A percentile compares a stretch with the other conserved stretches of the same genome.
phyloP scores from a whole-genome alignment of 1,140 invertebrate genomes.

The Papilio machaon region DNA sequence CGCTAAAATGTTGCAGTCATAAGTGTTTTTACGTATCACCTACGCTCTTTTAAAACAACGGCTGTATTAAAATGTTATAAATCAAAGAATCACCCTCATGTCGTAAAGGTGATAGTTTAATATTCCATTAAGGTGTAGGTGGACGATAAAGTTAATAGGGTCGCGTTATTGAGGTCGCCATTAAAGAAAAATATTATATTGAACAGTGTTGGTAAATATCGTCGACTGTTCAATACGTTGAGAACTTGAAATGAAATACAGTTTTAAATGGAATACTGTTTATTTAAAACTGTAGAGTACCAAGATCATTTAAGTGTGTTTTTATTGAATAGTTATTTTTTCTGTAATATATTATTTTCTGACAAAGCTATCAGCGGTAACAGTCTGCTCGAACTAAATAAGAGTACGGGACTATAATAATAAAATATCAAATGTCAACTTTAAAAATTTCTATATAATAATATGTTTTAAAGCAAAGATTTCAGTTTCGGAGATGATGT shows the following conservation, averaged over 20 bases:
- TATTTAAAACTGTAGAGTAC: not conserved
- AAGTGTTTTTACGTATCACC: no score
- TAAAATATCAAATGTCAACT: no score
- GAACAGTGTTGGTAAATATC: conserved; percentile 1
- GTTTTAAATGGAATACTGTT: not conserved
- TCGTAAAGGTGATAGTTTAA: conserved; percentile 20
- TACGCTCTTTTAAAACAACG: not conserved
- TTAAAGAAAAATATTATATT: conserved; percentile 10
- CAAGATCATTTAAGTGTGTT: not conserved
- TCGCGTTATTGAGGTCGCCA: conserved; percentile 4
- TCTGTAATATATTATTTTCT: no score
- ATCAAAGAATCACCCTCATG: not conserved
- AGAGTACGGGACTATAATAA: no score
- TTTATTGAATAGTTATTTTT: not conserved
- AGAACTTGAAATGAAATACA: not conserved
- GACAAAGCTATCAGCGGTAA: no score
- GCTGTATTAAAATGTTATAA: not conserved
- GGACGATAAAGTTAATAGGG: conserved; percentile 25
- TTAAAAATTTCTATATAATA: no score
- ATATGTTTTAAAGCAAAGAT: not conserved
- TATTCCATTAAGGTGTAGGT: conserved; percentile 17
- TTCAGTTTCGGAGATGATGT: not conserved
- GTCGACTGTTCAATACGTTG: not conserved
- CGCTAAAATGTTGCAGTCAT: no score
- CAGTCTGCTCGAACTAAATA: no score